phyloP scores from a whole-genome alignment of 2,113 vertebrate species.

The Anolis carolinensis region DNA sequence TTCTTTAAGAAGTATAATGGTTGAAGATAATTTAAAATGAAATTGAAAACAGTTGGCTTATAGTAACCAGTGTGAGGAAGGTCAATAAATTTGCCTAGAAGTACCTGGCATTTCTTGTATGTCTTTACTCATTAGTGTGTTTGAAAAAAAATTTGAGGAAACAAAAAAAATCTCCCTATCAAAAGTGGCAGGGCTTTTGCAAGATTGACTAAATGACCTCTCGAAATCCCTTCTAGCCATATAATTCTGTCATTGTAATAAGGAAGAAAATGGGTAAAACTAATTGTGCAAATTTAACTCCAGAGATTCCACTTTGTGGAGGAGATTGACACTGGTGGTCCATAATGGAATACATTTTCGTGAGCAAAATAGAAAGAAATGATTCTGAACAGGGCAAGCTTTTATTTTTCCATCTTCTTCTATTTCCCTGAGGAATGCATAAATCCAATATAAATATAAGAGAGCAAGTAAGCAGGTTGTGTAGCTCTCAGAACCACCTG shows the following conservation, averaged over 20 bases:
- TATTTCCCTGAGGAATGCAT: too few relatives aligned
- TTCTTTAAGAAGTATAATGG: not conserved
- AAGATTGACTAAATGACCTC: not conserved
- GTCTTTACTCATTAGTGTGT: not conserved
- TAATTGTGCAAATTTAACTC: not conserved
- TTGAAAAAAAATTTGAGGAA: not conserved
- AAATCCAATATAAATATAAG: too few relatives aligned
- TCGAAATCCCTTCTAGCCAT: not conserved
- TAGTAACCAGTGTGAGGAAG: not conserved
- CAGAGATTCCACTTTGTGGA: too few relatives aligned
- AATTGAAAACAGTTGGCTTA: not conserved
- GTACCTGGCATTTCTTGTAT: not conserved
- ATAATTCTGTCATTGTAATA: not conserved
- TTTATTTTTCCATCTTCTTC: not conserved
- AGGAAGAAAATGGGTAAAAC: not conserved
- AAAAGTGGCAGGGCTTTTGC: not conserved
- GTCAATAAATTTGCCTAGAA: not conserved
- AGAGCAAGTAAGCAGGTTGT: too few relatives aligned
- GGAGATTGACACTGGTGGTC: too few relatives aligned
- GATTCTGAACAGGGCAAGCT: not conserved
- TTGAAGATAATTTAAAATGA: slow-evolving; percentile 9
- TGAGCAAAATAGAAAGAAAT: not conserved
- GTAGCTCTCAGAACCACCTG: too few relatives aligned
- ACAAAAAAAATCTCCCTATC: not conserved
- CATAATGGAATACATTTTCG: too few relatives aligned